phyloP scores from a whole-genome alignment of 2,888 invertebrate species.

The Acanthosepion lycidas region DNA sequence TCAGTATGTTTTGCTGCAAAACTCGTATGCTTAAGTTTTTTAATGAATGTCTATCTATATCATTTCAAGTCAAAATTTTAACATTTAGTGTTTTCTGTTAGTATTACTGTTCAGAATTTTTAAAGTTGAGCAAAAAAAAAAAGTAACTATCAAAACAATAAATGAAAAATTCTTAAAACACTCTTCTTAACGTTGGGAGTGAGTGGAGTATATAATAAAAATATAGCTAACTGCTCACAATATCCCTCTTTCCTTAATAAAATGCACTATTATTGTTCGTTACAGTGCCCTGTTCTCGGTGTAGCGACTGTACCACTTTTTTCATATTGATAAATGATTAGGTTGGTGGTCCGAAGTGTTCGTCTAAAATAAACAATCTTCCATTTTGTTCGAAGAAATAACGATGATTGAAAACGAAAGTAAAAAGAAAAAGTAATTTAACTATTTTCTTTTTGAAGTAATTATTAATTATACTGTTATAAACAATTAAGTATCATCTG shows the following conservation, averaged over 20 bases:
- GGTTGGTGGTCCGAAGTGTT: background rate
- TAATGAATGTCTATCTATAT: no score
- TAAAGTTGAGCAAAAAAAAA: no score
- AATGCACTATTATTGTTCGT: background rate
- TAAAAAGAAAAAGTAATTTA: background rate
- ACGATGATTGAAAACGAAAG: background rate
- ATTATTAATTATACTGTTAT: background rate
- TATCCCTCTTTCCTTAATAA: background rate
- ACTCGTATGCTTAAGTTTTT: no score
- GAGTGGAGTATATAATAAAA: no score
- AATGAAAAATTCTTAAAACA: no score
- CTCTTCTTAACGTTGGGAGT: no score
- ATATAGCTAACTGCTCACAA: background rate
- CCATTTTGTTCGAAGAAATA: background rate
- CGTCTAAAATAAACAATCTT: background rate
- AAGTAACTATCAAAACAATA: no score
- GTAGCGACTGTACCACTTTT: background rate
- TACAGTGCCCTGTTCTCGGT: background rate
- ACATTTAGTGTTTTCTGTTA: no score
- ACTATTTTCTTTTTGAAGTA: background rate
- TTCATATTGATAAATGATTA: background rate
- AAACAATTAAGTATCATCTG: background rate
- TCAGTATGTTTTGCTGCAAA: no score
- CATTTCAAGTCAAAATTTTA: no score
- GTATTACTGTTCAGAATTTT: no score